Evolutionary conservation across 2,113 vertebrate genomes (phyloP).

Genomic region (Salvelinus fontinalis): DNA sequence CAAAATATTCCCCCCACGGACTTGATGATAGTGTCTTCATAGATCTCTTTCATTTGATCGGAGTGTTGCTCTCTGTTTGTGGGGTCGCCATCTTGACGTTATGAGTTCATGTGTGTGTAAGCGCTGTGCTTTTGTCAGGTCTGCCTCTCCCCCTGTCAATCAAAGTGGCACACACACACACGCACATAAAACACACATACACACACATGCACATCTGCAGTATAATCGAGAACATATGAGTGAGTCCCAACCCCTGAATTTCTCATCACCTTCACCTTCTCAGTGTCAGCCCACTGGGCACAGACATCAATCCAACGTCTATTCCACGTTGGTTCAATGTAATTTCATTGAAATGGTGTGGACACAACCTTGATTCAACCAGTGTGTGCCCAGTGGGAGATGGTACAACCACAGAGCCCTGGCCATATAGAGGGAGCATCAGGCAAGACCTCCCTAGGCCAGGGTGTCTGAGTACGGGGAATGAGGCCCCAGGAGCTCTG

Average conservation of each 20-base stretch:
- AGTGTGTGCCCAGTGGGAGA: conserved; percentile 9
- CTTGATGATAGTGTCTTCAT: too few relatives aligned
- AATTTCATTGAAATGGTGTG: too few relatives aligned
- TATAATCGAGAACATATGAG: conserved; percentile 61
- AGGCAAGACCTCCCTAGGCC: background rate
- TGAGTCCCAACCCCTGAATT: conserved; percentile 50
- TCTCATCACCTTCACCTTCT: conserved; percentile 55
- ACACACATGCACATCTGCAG: conserved; percentile 62
- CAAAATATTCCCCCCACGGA: too few relatives aligned
- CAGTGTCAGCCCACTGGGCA: conserved; percentile 25
- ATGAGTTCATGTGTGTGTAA: background rate
- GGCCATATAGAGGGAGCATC: background rate
- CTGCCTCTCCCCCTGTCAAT: conserved; percentile 29
- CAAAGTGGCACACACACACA: conserved; percentile 14
- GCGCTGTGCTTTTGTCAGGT: conserved; percentile 1
- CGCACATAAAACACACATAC: conserved; percentile 34
- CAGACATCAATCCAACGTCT: too few relatives aligned
- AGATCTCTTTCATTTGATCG: too few relatives aligned
- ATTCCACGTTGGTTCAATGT: too few relatives aligned
- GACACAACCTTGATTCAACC: too few relatives aligned
- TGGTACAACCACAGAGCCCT: conserved; percentile 45
- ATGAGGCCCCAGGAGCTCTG: conserved; percentile 10
- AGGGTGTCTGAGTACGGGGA: background rate
- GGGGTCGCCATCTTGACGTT: background rate
- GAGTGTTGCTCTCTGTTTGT: background rate